These are phyloP conservation scores for Holacanthella duospinosa DNA, from an alignment of 2,888 invertebrate species.

Conservation along the genomic window DNA sequence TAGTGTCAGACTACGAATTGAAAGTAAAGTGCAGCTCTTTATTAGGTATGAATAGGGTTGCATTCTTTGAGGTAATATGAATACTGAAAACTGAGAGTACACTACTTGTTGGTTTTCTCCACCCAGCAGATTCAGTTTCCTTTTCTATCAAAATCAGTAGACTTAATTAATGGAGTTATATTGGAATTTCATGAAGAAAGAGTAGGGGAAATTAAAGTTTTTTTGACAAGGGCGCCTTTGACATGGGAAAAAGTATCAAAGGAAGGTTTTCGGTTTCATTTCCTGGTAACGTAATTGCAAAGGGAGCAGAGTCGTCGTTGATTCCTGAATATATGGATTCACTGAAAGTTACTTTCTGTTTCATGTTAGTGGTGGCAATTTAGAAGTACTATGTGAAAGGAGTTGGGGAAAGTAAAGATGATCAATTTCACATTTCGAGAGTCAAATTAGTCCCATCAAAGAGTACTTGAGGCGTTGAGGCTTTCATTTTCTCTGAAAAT, in stretches of 20 bases:
- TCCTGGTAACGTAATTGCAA: not conserved
- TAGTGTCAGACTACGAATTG: not conserved
- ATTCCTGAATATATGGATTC: too few species aligned
- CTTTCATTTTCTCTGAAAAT: not conserved
- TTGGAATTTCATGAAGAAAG: not conserved
- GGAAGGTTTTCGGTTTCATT: not conserved
- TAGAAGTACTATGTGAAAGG: not conserved
- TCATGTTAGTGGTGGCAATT: not conserved
- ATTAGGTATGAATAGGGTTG: too few species aligned
- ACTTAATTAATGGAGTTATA: constrained; percentile 1
- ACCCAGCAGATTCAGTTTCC: not conserved
- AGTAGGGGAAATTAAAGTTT: not conserved
- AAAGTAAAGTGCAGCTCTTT: too few species aligned
- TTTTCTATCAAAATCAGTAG: not conserved
- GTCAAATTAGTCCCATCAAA: constrained; percentile 1
- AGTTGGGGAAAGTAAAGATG: not conserved
- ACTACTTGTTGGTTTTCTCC: not conserved
- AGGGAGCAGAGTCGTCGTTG: not conserved
- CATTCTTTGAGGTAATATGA: too few species aligned
- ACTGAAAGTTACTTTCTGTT: not conserved
- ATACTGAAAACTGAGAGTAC: not conserved
- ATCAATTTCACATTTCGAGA: constrained; percentile 3
- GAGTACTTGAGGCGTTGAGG: not conserved
- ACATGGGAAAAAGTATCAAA: not conserved
- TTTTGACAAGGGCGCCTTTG: not conserved